Conservation (phyloP, 2,888 invertebrate genomes). For the Graphium colonna region DNA sequence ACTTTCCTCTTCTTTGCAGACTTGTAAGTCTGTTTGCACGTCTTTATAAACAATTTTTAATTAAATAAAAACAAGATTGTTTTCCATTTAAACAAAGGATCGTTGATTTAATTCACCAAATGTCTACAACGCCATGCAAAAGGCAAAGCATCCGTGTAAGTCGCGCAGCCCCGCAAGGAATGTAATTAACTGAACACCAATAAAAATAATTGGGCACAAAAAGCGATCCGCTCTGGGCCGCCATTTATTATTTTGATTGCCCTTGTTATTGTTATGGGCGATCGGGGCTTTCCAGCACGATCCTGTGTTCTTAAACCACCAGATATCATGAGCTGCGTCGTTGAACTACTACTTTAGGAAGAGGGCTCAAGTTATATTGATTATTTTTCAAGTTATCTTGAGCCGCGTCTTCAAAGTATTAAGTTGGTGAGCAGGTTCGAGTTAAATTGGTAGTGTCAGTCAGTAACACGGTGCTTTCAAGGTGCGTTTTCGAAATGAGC, state of each 20-base stretch:
- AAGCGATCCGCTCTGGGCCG: conserved; percentile 59
- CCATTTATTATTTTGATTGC: conserved; percentile 72
- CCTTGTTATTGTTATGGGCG: conserved; percentile 64
- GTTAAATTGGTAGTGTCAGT: conserved; percentile 30
- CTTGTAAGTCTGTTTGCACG: too few species aligned
- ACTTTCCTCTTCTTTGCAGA: too few species aligned
- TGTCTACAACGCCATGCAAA: conserved; percentile 20
- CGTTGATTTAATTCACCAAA: not conserved
- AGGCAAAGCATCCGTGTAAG: conserved; percentile 37
- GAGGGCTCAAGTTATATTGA: too few species aligned
- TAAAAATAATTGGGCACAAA: conserved; percentile 74
- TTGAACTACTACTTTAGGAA: too few species aligned
- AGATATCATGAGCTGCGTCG: not conserved
- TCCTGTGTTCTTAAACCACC: too few species aligned
- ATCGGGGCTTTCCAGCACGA: conserved; percentile 39
- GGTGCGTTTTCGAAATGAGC: conserved; percentile 33
- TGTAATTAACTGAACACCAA: conserved; percentile 72
- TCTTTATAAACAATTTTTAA: too few species aligned
- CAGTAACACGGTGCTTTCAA: conserved; percentile 26
- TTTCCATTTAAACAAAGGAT: not conserved
- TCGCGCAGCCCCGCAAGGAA: conserved; percentile 57
- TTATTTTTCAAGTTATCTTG: not conserved
- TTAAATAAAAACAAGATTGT: too few species aligned
- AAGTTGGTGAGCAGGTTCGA: not conserved
- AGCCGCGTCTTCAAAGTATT: not conserved